Evolutionary conservation across 2,797 vertebrate species (phyloP).

Genomic region (Chaunax sp.): DNA sequence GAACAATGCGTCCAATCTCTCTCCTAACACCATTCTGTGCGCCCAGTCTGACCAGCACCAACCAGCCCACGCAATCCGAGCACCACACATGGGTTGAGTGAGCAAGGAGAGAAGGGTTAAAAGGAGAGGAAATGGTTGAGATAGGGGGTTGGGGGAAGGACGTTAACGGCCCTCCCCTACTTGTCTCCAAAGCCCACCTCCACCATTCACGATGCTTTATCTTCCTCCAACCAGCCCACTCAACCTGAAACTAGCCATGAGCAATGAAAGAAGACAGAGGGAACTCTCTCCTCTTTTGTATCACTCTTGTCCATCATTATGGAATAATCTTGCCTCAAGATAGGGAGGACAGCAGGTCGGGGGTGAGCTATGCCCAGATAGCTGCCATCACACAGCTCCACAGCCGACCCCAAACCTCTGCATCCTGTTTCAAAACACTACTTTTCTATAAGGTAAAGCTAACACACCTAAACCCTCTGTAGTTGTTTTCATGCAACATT

Average conservation of each 20-base stretch:
- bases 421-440: constrained; percentile 48
- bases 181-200: constrained; percentile 33
- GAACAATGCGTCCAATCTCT: constrained; percentile 60
- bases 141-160: constrained; percentile 11
- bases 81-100: constrained; percentile 43
- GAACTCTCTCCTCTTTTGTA: constrained; percentile 10
- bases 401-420: constrained; percentile 35
- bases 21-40: constrained; percentile 44
- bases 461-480: constrained; percentile 68
- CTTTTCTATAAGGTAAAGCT: constrained; percentile 72
- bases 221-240: constrained; percentile 29
- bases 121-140: constrained; percentile 33
- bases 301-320: constrained; percentile 46
- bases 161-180: constrained; percentile 1
- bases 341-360: constrained; percentile 2
- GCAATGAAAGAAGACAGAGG: constrained; percentile 30
- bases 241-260: constrained; percentile 50
- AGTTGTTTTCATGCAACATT: constrained; percentile 74
- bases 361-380: constrained; percentile 18
- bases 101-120: constrained; percentile 49
- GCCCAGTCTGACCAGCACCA: constrained; percentile 41
- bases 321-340: constrained; percentile 35
- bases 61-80: constrained; percentile 43
- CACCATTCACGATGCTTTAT: constrained; percentile 35
- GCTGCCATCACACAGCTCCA: constrained; percentile 36